Evolutionary conservation across 2,797 vertebrate genomes (phyloP), one percentile per base, ranked within the genome.

Genomic region (Toxotes lorentzi): DNA sequence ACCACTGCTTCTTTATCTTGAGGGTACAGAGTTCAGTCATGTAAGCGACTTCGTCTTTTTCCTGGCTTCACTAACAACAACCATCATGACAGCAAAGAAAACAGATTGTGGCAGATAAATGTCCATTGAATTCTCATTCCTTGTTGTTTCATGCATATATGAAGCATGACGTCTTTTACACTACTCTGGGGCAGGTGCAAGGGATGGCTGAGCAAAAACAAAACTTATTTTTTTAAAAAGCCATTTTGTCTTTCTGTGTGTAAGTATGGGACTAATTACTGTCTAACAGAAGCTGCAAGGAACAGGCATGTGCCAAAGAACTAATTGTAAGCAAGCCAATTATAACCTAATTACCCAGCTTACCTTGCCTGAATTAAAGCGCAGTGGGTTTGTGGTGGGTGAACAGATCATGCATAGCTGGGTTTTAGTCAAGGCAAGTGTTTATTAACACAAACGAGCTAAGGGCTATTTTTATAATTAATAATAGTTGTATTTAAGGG

Each of bases 261-360:
- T 54, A 81, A 40, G 27, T 87, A 83, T 61, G 48, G 24, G 62
- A 82, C 76, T 79, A 90, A 90, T 90, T 88, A 86, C 50, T 50
- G 16, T 73, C 77, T 82, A 77, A 75, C 67, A 89, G 69, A 86
- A 78, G 58, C 82, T 88, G 48, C 53, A 77, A 85, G 73, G 62
- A 86, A 85, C 70, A 86, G 66, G 40, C 64, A 84, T 87, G 84
- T 90, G 79, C 76, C 76, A 86, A 86, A 81, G n/a, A 86, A 85
- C 61, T 89, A 85, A 90, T 83, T 88, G 88, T 80, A 88, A 91
- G 73, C 50, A 84, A 91, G 84, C 84, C 89, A 91, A 91, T 94
- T 93, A 90, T 79, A 88, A 91, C 63, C 75, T 90, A 92, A 94
- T 94, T 94, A 92, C 67, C 79, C 73, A 80, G 83, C 81, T 88